Base-by-base conservation (phyloP, 2,113 vertebrate species). In the Chionis minor region DNA sequence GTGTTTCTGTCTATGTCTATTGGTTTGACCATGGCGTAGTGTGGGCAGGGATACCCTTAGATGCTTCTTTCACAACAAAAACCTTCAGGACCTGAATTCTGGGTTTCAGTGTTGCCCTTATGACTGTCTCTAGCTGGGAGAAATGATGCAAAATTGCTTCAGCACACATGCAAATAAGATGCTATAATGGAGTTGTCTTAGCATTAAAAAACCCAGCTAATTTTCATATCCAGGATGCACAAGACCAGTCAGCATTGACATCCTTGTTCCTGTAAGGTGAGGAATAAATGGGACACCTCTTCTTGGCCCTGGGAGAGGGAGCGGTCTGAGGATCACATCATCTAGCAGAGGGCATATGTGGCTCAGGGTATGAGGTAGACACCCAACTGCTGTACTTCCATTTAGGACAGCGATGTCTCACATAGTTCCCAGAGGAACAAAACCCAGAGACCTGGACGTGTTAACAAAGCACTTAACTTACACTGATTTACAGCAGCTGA, bases 211-310 rank as follows among this genome's bases (percentile, higher is more conserved):
- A 51, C 0, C 1, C 70, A 75, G 3, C 8, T 61, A 10, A 61
- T 95, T 94, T 97, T 87, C 91, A 82, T 92, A 95, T 26, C 35
- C 58, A 67, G 81, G 63, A 79, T 75, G 54, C 72, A 69, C 44
- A 40, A 62, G 56, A 56, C 8, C 45, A 74, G 23, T 66, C 44
- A 88, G 23, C 14, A 86, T 7, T 52, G 49, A 65, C 38, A 79
- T 61, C 66, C 78, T 75, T 55, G 26, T 86, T 94, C 33, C 54
- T 82, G 40, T 85, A 67, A 89, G 44, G 61, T 55, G 44, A 72
- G 11, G 69, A 35, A 87, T 75, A 85, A 92, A 52, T 73, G 27
- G 49, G 44, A 58, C 38, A 42, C 2, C 19, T 67, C 42, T 65
- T 86, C 77, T 51, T 52, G 51, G 21, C 32, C 51, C 23, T 79